These are phyloP conservation scores for Thaumetopoea pityocampa DNA, from an alignment of 1,140 invertebrate species.

Conservation along the genomic window DNA sequence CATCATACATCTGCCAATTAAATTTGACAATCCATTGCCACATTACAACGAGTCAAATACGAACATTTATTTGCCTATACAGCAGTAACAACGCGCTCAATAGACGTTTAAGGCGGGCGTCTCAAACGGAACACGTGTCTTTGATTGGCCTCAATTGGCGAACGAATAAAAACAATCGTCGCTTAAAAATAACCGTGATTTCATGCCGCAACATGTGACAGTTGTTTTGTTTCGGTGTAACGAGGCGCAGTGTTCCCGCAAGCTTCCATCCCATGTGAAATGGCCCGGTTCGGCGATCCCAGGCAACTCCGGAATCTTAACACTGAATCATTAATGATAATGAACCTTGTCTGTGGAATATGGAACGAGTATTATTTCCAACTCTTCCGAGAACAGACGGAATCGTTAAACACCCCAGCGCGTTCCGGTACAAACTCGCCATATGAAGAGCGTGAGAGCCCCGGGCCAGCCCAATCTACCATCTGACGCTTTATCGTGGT, in stretches of 20 bases:
- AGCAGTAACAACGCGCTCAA: constrained; percentile 45
- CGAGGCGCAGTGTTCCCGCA: constrained; percentile 52
- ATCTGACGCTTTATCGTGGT: constrained; percentile 48
- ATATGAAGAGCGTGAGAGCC: constrained; percentile 29
- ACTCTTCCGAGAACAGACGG: constrained; percentile 32
- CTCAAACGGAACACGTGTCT: constrained; percentile 67
- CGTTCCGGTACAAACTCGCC: constrained; percentile 11
- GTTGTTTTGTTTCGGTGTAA: constrained; percentile 54
- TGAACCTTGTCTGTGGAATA: constrained; percentile 29
- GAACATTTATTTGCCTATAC: constrained; percentile 13
- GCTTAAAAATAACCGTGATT: constrained; percentile 75
- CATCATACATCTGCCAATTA: background rate
- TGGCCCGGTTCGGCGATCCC: constrained; percentile 44
- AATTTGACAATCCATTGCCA: background rate
- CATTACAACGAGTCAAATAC: too few species aligned
- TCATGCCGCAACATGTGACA: constrained; percentile 69
- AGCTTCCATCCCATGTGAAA: constrained; percentile 58
- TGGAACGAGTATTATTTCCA: constrained; percentile 36
- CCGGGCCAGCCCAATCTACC: constrained; percentile 24
- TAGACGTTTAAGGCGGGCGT: constrained; percentile 58
- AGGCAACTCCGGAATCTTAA: constrained; percentile 40
- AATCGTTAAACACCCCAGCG: constrained; percentile 26
- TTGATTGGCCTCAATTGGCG: constrained; percentile 74
- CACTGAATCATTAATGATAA: constrained; percentile 50
- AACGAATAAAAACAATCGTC: constrained; percentile 74